Base-by-base conservation (phyloP, 2,888 invertebrate genomes). In the Platerodrilus igneus region DNA sequence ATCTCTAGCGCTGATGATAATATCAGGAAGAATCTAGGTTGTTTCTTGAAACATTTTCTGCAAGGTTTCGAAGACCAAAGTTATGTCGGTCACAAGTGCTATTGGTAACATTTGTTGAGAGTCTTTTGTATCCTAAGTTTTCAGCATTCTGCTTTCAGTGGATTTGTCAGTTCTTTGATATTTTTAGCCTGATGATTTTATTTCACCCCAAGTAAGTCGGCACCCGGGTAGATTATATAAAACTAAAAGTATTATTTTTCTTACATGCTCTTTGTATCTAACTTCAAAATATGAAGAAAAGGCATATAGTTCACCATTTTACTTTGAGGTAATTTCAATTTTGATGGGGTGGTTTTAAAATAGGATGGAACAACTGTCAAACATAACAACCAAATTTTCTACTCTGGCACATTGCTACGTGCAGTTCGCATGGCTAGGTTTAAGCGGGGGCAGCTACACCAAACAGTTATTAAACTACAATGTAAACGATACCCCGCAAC, bases 1-100 rank as follows among this genome's bases (percentile, higher is more conserved):
- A 13, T 25, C 25, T 25, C 14, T 25, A 14, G n/a, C 11, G 25
- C 25, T 25, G 25, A n/a, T n/a, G n/a, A 25, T 25, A 25, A 25
- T 25, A 25, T 25, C 25, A 13, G 11, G 11, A 13, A 25, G 14
- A 25, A 25, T 18, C 7, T 4, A 18, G 19, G 5, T n/a, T 8
- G 22, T 10, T 22, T 22, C 9, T 22, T 22, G 22, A 4, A 22
- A 8, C 3, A 9, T 4, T 8, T 22, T 22, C n/a, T 22, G 22
- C 3, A 22, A 8, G 4, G 22, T 8, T 22, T 22, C n/a, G 3
- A 22, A 9, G 8, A 22, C n/a, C 3, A 10, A 22, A 8, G 22
- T 22, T 22, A 22, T 22, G 22, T 22, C 22, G 3, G 22, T 10
- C 22, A 22, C 9, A 4, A 22, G 9, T 4, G n/a, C 8, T 10